Conservation (phyloP, 2,797 vertebrate species). For the Rhinoraja longicauda region DNA sequence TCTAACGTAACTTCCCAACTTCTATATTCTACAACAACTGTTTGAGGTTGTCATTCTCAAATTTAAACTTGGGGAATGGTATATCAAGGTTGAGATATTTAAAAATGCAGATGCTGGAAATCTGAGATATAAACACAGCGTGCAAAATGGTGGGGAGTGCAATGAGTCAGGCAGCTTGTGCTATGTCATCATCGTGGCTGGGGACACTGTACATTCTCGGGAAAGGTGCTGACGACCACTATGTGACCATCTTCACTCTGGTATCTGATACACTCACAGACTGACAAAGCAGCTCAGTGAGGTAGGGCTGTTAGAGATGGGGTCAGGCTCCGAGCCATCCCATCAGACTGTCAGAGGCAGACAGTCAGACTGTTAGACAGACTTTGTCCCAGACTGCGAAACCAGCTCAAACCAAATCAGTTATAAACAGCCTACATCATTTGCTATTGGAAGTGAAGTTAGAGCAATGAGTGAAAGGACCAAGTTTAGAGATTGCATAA, state of each 20-base stretch:
- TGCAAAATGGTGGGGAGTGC: neutral
- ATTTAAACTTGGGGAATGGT: too few relatives aligned
- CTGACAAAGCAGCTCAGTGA: neutral
- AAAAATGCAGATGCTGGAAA: too few relatives aligned
- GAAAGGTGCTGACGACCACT: neutral
- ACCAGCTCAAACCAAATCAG: too few relatives aligned
- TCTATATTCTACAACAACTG: too few relatives aligned
- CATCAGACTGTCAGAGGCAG: too few relatives aligned
- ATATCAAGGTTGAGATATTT: too few relatives aligned
- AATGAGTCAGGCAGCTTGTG: neutral
- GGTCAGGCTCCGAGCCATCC: too few relatives aligned
- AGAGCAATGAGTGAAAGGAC: neutral
- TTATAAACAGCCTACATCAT: neutral
- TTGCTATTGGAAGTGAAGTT: neutral
- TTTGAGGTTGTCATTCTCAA: too few relatives aligned
- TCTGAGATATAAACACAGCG: neutral
- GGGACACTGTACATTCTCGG: neutral
- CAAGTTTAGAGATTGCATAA: neutral
- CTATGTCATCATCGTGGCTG: neutral
- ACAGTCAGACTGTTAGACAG: too few relatives aligned
- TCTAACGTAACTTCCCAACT: too few relatives aligned
- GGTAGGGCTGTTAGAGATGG: too few relatives aligned
- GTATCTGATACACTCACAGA: neutral
- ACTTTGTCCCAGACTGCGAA: neutral
- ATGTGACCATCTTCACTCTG: neutral